Evolutionary conservation across 2,113 vertebrate species (phyloP), one percentile per base, ranked within the genome.

Genomic region (Nansenia antarctica): DNA sequence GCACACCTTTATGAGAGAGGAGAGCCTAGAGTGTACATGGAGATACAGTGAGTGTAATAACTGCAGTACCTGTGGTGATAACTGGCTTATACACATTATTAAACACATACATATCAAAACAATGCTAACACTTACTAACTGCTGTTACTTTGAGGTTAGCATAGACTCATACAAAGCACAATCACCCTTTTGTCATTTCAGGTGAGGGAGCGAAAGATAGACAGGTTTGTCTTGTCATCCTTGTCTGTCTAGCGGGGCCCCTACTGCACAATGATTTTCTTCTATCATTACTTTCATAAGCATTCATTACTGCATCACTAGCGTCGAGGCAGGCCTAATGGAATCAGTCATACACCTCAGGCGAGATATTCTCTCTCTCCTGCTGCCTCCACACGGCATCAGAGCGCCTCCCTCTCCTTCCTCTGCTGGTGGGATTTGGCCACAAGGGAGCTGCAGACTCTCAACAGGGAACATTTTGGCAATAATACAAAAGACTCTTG

Each of bases 401-500:
- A 49, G 39, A 60, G 55, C 54, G 62, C 70, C 63, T 76, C 9
- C 30, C n/a, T 37, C 32, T 20, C 53, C 30, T 42, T 20, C 53
- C 30, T 42, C 45, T 49, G 18, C 11, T 12, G 22, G 32, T 37
- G 18, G 11, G 22, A 53, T 22, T 58, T 73, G 22, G 70, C 72
- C 76, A 59, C 49, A 57, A 63, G 70, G 72, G 65, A 73, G 45
- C n/a, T 49, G 5, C n/a, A n/a, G 45, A 20, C 45, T 20, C 62
- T n/a, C 57, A 72, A 71, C 66, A 66, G 57, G 65, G 58, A 72
- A 72, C 74, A 65, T 78, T 73, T 77, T 71, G 75, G 63, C 53
- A 78, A 66, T 78, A 52, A 73, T 74, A 76, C 67, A 74, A 62
- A 77, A 65, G 52, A 65, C 60, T 73, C 71, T 74, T 67, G 62